Conservation (phyloP, 2,797 vertebrate species). For the Phrynocephalus vlangalii region DNA sequence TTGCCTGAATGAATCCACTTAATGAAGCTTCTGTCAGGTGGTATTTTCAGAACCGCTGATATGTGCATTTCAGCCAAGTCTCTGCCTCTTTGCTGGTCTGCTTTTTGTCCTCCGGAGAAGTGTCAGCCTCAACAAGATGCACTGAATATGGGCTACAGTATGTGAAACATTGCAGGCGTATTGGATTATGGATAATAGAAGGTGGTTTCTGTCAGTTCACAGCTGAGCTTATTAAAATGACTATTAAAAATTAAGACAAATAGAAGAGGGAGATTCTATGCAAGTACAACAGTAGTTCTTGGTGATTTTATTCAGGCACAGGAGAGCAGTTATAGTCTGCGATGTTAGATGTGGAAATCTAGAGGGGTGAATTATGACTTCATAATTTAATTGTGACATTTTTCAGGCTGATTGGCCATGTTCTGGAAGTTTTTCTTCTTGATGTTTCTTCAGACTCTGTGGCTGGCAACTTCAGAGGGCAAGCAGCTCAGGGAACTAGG, state of each 20-base stretch:
- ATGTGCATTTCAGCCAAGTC: conserved; percentile 59
- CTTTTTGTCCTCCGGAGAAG: conserved; percentile 57
- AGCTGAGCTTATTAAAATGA: conserved; percentile 55
- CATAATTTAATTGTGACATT: conserved; percentile 53
- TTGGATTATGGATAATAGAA: conserved; percentile 53
- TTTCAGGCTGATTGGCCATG: no score
- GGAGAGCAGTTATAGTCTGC: conserved; percentile 37
- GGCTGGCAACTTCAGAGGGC: no score
- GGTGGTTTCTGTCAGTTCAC: conserved; percentile 47
- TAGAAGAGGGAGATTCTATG: conserved; percentile 22
- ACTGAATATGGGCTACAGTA: conserved; percentile 36
- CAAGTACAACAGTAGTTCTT: conserved; percentile 20
- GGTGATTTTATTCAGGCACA: conserved; percentile 54
- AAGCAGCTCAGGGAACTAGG: no score
- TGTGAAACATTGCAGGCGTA: conserved; percentile 51
- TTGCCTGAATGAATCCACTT: conserved; percentile 46
- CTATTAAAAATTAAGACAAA: conserved; percentile 54
- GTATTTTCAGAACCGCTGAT: neutral
- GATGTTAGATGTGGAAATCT: conserved; percentile 49
- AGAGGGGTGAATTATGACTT: conserved; percentile 41
- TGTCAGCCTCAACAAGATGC: conserved; percentile 39
- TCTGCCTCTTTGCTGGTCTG: conserved; percentile 47
- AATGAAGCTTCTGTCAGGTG: conserved; percentile 51
- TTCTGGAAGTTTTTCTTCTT: no score
- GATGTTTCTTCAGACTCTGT: no score